Percentiles rank a stretch among this genome's conserved stretches.
Conservation (phyloP, 2,888 invertebrate species). For the Vanessa cardui region DNA sequence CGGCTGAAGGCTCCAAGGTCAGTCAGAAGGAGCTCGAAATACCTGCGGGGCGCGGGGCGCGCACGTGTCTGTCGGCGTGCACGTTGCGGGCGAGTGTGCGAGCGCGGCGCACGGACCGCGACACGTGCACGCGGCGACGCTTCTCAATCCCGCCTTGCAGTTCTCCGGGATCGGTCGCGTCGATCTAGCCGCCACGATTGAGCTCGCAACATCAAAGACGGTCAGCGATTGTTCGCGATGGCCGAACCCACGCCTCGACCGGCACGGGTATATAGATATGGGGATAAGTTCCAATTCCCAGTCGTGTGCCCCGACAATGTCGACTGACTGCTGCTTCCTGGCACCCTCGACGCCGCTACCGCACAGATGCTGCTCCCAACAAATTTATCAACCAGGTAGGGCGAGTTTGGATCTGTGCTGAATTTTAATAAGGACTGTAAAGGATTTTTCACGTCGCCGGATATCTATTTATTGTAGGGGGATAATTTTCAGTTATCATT, state of each 20-base stretch:
- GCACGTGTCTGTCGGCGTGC: constrained; percentile 55
- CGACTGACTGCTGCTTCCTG: constrained; percentile 44
- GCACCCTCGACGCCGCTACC: constrained; percentile 38
- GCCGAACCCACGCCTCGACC: constrained; percentile 67
- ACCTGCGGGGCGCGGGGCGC: constrained; percentile 36
- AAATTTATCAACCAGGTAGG: constrained; percentile 35
- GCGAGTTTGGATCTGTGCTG: background rate
- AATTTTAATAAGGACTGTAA: background rate
- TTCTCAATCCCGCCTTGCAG: constrained; percentile 72
- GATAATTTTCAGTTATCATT: background rate
- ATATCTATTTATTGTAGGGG: background rate
- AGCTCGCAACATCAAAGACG: constrained; percentile 53
- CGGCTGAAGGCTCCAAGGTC: constrained; percentile 22
- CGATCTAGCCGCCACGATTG: constrained; percentile 53
- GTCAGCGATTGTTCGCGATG: constrained; percentile 62
- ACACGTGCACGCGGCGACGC: constrained; percentile 55
- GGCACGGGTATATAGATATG: constrained; percentile 83
- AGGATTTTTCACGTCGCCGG: background rate
- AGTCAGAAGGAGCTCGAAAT: background rate
- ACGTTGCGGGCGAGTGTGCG: constrained; percentile 61
- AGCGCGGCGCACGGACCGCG: constrained; percentile 64
- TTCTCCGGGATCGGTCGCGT: constrained; percentile 72
- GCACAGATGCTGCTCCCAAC: constrained; percentile 34
- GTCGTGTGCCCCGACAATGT: constrained; percentile 22
- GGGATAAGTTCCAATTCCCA: constrained; percentile 55